Evolutionary conservation across 2,888 invertebrate genomes (phyloP).

Genomic region (Ornithoptera alexandrae): DNA sequence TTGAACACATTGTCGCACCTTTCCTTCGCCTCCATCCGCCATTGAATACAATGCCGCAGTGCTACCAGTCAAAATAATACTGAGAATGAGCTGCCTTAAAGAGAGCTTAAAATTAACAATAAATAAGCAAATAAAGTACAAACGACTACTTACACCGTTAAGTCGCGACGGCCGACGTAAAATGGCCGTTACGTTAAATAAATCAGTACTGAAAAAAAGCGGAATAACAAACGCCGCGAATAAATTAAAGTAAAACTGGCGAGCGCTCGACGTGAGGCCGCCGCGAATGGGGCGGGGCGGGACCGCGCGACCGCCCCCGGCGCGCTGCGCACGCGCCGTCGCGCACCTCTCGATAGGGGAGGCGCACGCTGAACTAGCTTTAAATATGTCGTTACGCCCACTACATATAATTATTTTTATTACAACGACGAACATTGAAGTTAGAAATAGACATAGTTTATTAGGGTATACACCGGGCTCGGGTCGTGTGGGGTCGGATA

Average conservation of each 20-base stretch:
- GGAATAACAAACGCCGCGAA: slow-evolving; percentile 48
- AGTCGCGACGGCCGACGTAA: slow-evolving; percentile 42
- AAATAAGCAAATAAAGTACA: slow-evolving; percentile 48
- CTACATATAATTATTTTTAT: slow-evolving; percentile 27
- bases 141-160: slow-evolving; percentile 41
- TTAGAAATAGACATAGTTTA: slow-evolving; percentile 26
- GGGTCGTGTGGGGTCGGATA: slow-evolving; percentile 47
- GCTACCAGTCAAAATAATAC: slow-evolving; percentile 49
- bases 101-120: slow-evolving; percentile 51
- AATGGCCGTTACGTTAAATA: slow-evolving; percentile 40
- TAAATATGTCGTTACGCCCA: slow-evolving; percentile 29
- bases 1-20: slow-evolving; percentile 39
- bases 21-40: slow-evolving; percentile 20
- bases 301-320: slow-evolving; percentile 38
- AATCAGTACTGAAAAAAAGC: slow-evolving; percentile 69
- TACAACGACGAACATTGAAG: slow-evolving; percentile 30
- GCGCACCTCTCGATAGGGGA: slow-evolving; percentile 13
- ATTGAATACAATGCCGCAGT: slow-evolving; percentile 38
- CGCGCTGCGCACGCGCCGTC: slow-evolving; percentile 29
- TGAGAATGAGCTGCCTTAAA: slow-evolving; percentile 47
- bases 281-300: slow-evolving; percentile 38
- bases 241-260: slow-evolving; percentile 46
- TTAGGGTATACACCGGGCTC: slow-evolving; percentile 23
- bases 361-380: slow-evolving; percentile 23
- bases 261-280: slow-evolving; percentile 50